Percentiles rank a stretch among this genome's conserved stretches.
phyloP scores from a whole-genome alignment of 2,113 vertebrate genomes.

The Anhinga rufa region DNA sequence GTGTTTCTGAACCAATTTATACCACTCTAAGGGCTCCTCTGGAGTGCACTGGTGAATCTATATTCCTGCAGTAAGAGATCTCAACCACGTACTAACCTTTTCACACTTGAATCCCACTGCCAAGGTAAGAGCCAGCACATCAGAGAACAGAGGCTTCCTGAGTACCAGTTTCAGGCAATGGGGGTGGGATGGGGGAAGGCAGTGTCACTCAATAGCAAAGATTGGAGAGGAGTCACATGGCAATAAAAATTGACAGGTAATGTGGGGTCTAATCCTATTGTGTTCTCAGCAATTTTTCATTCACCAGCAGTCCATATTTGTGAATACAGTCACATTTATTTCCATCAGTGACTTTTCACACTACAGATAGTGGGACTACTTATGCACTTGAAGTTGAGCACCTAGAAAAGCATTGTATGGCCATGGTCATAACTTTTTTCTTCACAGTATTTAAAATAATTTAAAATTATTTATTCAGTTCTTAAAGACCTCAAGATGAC shows the following conservation, averaged over 20 bases:
- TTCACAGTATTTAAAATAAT: not conserved
- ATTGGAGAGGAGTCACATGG: not conserved
- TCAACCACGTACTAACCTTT: not conserved
- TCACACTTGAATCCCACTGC: not conserved
- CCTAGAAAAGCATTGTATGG: not conserved
- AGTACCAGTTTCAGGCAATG: not conserved
- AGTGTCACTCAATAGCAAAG: not conserved
- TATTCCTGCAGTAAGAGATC: not conserved
- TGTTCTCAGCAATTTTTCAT: not conserved
- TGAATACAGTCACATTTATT: not conserved
- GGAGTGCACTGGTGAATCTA: not conserved
- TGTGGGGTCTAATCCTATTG: not conserved
- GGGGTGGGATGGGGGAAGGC: fast-evolving
- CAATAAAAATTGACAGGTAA: not conserved
- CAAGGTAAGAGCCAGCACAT: not conserved
- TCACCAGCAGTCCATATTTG: not conserved
- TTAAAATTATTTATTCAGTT: not conserved
- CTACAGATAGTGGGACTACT: not conserved
- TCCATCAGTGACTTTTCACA: not conserved
- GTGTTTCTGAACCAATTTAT: not conserved
- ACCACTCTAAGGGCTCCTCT: not conserved
- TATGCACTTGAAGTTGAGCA: not conserved
- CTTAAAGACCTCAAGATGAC: not conserved
- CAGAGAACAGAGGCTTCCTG: not conserved
- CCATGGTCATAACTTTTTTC: not conserved